phyloP scores from a whole-genome alignment of 2,113 vertebrate species.

The Amazona guildingii region DNA sequence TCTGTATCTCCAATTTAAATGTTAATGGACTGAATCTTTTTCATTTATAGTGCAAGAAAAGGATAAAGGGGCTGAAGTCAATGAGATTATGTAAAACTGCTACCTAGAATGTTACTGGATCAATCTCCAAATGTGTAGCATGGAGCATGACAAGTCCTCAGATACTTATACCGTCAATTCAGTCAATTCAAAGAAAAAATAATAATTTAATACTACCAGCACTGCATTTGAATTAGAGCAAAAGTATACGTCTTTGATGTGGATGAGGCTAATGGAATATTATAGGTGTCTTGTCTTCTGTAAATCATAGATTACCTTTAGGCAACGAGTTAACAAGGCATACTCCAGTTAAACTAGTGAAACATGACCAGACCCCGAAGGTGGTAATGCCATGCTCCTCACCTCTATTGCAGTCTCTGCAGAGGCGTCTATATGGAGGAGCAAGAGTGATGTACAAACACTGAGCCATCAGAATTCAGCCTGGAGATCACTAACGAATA shows the following conservation, averaged over 20 bases:
- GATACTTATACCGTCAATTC: not conserved
- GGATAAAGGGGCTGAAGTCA: slow-evolving; percentile 1
- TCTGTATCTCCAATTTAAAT: slow-evolving; percentile 54
- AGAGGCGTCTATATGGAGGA: not conserved
- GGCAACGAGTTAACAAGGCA: not conserved
- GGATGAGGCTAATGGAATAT: not conserved
- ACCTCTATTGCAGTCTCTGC: not conserved
- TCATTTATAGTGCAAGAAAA: slow-evolving; percentile 22
- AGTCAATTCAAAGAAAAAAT: not conserved
- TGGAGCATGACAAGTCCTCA: not conserved
- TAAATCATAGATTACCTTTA: not conserved
- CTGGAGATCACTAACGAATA: not conserved
- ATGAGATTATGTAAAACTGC: not conserved
- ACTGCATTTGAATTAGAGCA: not conserved
- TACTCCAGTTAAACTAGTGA: not conserved
- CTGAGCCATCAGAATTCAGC: not conserved
- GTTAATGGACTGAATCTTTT: slow-evolving; percentile 56
- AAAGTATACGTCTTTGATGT: not conserved
- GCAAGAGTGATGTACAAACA: not conserved
- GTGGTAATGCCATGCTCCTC: not conserved
- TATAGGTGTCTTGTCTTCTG: not conserved
- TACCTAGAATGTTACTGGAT: not conserved
- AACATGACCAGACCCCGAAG: accelerated
- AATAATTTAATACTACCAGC: not conserved
- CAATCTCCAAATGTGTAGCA: not conserved